Percentiles rank a stretch among this genome's conserved stretches.
phyloP scores from a whole-genome alignment of 2,888 invertebrate species.

The Chalcosyrphus nemorum region DNA sequence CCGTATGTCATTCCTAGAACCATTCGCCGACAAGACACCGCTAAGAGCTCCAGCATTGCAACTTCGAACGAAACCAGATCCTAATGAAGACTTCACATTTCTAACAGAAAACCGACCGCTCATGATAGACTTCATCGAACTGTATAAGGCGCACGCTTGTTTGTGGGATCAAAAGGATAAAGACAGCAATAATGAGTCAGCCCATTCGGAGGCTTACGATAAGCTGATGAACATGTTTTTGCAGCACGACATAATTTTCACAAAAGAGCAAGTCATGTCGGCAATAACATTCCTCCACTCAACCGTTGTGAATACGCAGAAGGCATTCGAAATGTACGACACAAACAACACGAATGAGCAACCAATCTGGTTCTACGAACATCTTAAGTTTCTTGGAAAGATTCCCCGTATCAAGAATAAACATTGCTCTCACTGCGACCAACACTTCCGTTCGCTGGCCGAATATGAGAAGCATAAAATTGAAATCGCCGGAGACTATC shows the following conservation, averaged over 20 bases:
- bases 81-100: slow-evolving; percentile 21
- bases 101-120: slow-evolving; percentile 36
- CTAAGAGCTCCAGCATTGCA: not conserved
- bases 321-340: not conserved
- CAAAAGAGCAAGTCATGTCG: slow-evolving; percentile 34
- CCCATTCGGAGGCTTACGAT: slow-evolving; percentile 20
- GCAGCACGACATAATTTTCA: slow-evolving; percentile 26
- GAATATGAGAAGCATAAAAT: slow-evolving; percentile 55
- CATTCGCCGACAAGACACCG: slow-evolving; percentile 16
- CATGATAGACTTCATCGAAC: slow-evolving; percentile 41
- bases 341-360: not conserved
- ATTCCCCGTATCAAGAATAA: slow-evolving; percentile 21
- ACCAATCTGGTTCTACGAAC: slow-evolving; percentile 46
- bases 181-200: not conserved
- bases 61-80: not conserved
- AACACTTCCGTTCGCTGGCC: slow-evolving; percentile 22
- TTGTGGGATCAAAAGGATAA: slow-evolving; percentile 40
- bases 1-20: slow-evolving; percentile 12
- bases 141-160: slow-evolving; percentile 24
- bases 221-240: slow-evolving; percentile 44
- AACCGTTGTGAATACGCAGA: slow-evolving; percentile 28
- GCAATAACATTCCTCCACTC: slow-evolving; percentile 46
- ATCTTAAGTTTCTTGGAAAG: slow-evolving; percentile 26
- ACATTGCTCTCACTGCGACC: slow-evolving; percentile 47
- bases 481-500: slow-evolving; percentile 52